phyloP scores from a whole-genome alignment of 2,113 vertebrate species.

The Pluvianellus socialis region DNA sequence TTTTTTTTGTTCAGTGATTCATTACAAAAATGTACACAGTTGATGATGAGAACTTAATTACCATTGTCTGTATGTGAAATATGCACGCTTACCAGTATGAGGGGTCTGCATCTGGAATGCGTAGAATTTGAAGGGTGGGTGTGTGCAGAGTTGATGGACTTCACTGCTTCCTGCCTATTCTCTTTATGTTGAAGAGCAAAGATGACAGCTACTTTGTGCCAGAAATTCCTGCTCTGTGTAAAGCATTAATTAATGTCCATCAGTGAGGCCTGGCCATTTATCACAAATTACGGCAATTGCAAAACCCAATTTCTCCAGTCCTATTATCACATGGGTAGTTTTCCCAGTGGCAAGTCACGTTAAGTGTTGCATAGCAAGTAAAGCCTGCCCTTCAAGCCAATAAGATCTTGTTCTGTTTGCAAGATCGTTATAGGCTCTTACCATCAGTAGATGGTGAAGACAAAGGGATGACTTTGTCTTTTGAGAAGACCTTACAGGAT shows the following conservation, averaged over 20 bases:
- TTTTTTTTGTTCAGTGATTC: background rate
- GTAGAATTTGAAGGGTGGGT: background rate
- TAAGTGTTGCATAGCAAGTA: background rate
- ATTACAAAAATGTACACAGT: background rate
- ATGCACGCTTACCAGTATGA: accelerated
- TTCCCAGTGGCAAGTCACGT: background rate
- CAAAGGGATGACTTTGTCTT: background rate
- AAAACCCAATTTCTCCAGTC: background rate
- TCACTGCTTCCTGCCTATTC: background rate
- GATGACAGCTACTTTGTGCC: background rate
- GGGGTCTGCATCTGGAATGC: background rate
- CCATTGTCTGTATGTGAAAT: background rate
- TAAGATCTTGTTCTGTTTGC: background rate
- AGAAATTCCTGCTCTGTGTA: background rate
- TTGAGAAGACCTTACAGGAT: background rate
- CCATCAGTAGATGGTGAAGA: background rate
- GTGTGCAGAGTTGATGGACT: background rate
- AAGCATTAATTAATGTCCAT: background rate
- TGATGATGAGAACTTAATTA: background rate
- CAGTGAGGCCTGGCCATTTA: background rate
- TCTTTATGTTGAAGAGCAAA: background rate
- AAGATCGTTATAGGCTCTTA: background rate
- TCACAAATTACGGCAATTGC: background rate
- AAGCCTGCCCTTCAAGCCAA: background rate
- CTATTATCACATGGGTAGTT: background rate